phyloP scores from a whole-genome alignment of 2,888 invertebrate species.

The Piscicola geometra region DNA sequence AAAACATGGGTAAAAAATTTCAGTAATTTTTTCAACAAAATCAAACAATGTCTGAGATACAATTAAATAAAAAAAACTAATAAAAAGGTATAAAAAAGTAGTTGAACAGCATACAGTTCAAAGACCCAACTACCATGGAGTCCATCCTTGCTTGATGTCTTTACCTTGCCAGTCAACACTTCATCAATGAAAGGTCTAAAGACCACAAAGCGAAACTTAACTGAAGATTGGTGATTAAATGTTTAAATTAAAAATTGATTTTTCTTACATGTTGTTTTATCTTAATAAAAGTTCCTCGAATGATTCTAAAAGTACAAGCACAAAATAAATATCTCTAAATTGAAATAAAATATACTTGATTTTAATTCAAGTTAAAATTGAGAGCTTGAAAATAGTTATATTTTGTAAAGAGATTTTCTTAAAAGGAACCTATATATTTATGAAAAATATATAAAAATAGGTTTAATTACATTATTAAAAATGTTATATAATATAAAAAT shows the following conservation, averaged over 20 bases:
- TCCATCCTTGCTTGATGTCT: constrained; percentile 82
- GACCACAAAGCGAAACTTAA: constrained; percentile 85
- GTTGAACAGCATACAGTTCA: not conserved
- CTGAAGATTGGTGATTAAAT: constrained; percentile 57
- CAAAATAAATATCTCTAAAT: too few species aligned
- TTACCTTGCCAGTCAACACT: constrained; percentile 84
- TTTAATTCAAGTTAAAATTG: too few species aligned
- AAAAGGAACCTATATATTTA: not conserved
- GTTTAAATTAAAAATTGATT: too few species aligned
- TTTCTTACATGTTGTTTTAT: too few species aligned
- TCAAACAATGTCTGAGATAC: not conserved
- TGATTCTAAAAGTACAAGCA: too few species aligned
- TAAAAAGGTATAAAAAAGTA: not conserved
- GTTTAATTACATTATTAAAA: not conserved
- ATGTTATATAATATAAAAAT: not conserved
- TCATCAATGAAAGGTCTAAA: constrained; percentile 92
- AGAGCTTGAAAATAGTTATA: too few species aligned
- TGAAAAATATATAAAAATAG: not conserved
- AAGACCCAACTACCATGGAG: constrained; percentile 62
- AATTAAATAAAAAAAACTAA: not conserved
- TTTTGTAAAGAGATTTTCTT: too few species aligned
- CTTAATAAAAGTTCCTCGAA: too few species aligned
- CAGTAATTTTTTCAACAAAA: not conserved
- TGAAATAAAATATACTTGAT: too few species aligned
- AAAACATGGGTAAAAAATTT: not conserved